These are phyloP conservation scores for Dicycla oo DNA, from an alignment of 2,888 invertebrate species.

Conservation along the genomic window DNA sequence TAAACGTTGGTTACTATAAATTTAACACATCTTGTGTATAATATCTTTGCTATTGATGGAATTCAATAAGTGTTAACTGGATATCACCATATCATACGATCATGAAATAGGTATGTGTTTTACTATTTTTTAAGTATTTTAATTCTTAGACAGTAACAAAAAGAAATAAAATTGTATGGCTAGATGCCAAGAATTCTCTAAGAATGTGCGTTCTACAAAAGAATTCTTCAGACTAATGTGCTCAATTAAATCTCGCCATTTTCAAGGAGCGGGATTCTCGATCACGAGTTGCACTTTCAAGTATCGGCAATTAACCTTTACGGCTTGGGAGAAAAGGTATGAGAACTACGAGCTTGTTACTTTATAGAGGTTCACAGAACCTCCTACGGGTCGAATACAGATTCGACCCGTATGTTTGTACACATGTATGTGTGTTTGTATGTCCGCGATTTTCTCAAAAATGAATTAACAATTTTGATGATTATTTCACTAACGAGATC, in stretches of 20 bases:
- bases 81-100: background rate
- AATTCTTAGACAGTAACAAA: background rate
- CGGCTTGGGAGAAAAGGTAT: background rate
- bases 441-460: too few species aligned
- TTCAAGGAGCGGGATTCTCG: background rate
- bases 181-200: background rate
- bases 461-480: too few species aligned
- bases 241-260: conserved; percentile 23
- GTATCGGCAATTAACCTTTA: conserved; percentile 22
- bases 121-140: background rate
- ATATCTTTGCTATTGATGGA: too few species aligned
- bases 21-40: too few species aligned
- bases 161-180: background rate
- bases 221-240: conserved; percentile 25
- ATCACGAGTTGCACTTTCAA: conserved; percentile 16
- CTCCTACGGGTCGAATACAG: too few species aligned
- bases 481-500: too few species aligned
- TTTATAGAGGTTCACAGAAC: too few species aligned
- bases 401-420: too few species aligned
- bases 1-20: too few species aligned
- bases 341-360: background rate
- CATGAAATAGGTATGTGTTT: background rate
- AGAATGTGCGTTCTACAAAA: conserved; percentile 26
- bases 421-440: too few species aligned
- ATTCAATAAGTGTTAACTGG: background rate